phyloP scores from a whole-genome alignment of 2,113 vertebrate species.

The Alouatta palliata region DNA sequence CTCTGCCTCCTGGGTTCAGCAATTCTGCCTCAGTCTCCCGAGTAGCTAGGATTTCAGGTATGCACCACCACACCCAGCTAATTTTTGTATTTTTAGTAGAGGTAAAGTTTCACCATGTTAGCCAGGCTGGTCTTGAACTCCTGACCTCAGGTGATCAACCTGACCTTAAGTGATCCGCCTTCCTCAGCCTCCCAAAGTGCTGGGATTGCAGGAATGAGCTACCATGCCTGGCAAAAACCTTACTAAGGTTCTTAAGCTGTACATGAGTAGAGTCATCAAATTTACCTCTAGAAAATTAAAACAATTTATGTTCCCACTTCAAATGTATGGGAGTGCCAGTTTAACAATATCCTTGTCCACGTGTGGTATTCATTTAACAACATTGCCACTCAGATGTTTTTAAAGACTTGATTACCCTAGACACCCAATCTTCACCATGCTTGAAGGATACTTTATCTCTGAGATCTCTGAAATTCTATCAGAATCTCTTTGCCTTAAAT shows the following conservation, averaged over 20 bases:
- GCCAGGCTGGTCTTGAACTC: no score
- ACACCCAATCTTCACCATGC: background rate
- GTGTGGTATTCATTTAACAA: background rate
- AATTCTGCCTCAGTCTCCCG: no score
- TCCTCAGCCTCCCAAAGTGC: no score
- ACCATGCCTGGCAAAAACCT: no score
- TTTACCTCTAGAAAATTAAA: conserved; percentile 10
- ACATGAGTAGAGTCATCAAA: background rate
- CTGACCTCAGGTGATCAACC: no score
- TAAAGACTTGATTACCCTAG: background rate
- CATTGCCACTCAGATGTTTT: background rate
- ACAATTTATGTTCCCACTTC: background rate
- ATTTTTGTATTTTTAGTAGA: no score
- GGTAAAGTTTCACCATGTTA: no score
- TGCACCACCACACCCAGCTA: no score
- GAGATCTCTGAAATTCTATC: background rate
- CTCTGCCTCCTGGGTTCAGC: no score
- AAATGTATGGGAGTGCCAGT: background rate
- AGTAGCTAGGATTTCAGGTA: no score
- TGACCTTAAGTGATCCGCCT: no score
- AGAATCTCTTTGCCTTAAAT: background rate
- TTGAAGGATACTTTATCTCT: background rate
- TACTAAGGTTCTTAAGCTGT: background rate
- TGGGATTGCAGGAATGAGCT: no score
- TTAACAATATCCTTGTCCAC: background rate